Evolutionary conservation across 2,113 vertebrate genomes (phyloP).

Genomic region (Empidonax traillii): DNA sequence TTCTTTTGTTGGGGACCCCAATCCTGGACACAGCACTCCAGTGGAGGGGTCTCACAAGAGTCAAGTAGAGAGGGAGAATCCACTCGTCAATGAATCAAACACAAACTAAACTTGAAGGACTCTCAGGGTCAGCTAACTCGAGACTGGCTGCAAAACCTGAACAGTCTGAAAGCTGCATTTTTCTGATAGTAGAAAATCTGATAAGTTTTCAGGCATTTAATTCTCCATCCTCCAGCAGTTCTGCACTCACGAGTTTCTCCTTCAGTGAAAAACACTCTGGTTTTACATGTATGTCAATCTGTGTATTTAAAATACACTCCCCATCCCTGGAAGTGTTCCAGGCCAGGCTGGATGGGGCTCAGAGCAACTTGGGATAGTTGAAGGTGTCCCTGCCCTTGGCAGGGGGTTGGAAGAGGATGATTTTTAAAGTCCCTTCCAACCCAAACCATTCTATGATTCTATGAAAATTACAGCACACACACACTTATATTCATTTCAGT

Average conservation of each 20-base stretch:
- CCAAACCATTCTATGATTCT: not conserved
- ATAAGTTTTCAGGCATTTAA: not conserved
- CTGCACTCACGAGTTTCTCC: not conserved
- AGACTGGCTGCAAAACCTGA: not conserved
- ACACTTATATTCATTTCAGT: fast-evolving
- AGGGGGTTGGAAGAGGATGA: fast-evolving
- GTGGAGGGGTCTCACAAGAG: not conserved
- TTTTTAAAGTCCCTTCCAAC: not conserved
- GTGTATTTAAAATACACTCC: not conserved
- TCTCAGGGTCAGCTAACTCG: not conserved
- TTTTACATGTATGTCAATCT: not conserved
- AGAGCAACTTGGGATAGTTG: not conserved
- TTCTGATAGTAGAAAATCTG: not conserved
- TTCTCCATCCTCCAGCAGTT: not conserved
- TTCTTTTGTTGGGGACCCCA: not conserved
- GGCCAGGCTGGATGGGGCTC: not conserved
- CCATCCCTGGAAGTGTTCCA: not conserved
- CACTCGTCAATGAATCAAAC: not conserved
- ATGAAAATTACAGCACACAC: not conserved
- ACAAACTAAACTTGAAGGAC: not conserved
- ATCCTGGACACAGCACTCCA: not conserved
- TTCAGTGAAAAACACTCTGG: fast-evolving
- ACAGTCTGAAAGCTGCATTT: not conserved
- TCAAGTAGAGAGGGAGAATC: not conserved
- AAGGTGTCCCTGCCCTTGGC: not conserved